These are phyloP conservation scores for Pandemis corylana DNA, from an alignment of 2,888 invertebrate species.

Conservation along the genomic window DNA sequence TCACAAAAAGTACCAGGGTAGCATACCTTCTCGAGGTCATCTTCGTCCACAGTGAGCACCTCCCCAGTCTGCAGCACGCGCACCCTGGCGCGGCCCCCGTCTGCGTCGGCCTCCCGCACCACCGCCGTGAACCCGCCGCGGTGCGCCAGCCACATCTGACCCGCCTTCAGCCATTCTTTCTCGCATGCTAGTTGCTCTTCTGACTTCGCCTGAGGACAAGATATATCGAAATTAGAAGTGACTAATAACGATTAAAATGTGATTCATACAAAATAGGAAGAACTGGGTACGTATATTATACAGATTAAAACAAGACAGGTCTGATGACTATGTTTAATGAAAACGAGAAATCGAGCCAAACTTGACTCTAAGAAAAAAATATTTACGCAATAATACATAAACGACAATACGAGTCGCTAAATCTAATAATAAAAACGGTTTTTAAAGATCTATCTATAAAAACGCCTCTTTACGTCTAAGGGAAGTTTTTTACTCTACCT, in stretches of 20 bases:
- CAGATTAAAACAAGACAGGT: not conserved
- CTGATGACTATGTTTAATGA: not conserved
- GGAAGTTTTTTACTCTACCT: too few relatives aligned
- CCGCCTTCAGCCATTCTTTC: slow-evolving; percentile 88
- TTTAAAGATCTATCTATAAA: too few relatives aligned
- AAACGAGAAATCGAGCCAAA: too few relatives aligned
- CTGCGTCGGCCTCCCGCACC: slow-evolving; percentile 89
- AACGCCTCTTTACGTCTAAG: too few relatives aligned
- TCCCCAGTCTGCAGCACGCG: slow-evolving; percentile 93
- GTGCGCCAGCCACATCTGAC: slow-evolving; percentile 96
- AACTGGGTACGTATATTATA: too few relatives aligned
- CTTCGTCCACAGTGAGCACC: slow-evolving; percentile 95
- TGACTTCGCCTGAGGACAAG: slow-evolving; percentile 84
- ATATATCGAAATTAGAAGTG: not conserved
- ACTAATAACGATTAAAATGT: too few relatives aligned
- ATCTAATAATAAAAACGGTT: too few relatives aligned
- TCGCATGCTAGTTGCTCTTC: slow-evolving; percentile 87
- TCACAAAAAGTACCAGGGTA: not conserved
- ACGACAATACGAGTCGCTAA: too few relatives aligned
- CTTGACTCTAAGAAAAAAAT: too few relatives aligned
- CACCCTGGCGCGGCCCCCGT: slow-evolving; percentile 89
- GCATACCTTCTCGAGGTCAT: slow-evolving; percentile 95
- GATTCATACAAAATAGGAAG: too few relatives aligned
- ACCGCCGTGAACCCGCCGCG: slow-evolving; percentile 95
- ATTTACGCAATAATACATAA: too few relatives aligned